Percentiles rank a stretch among this genome's conserved stretches.
phyloP scores from a whole-genome alignment of 2,888 invertebrate species.

The Hydropsyche betteni region DNA sequence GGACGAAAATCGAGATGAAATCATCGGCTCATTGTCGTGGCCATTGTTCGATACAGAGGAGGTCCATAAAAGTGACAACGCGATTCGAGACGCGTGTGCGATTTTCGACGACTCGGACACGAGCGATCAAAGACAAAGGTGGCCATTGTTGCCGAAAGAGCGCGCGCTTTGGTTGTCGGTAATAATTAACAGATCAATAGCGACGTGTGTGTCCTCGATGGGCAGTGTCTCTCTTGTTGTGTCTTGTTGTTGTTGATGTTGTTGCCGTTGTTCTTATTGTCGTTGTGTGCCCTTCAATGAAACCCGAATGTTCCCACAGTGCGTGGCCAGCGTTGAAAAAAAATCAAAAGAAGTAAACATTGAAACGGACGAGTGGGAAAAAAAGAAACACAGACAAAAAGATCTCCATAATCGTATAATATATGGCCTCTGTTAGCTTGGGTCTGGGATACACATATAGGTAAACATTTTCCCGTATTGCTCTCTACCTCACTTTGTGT shows the following conservation, averaged over 20 bases:
- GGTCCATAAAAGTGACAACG: constrained; percentile 31
- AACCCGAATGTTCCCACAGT: constrained; percentile 48
- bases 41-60: too few relatives aligned
- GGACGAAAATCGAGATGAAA: constrained; percentile 36
- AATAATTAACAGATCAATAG: constrained; percentile 45
- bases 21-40: constrained; percentile 13
- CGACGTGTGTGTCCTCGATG: constrained; percentile 48
- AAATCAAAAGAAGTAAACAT: constrained; percentile 45
- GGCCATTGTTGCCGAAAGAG: constrained; percentile 6
- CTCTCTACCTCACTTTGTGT: constrained; percentile 39
- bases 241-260: not conserved
- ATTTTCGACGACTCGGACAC: not conserved
- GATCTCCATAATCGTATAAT: constrained; percentile 48
- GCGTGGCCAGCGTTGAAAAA: constrained; percentile 40
- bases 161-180: not conserved
- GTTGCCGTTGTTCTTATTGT: not conserved
- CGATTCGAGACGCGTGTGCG: constrained; percentile 33
- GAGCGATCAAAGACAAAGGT: constrained; percentile 1
- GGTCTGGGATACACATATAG: constrained; percentile 34
- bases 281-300: constrained; percentile 42
- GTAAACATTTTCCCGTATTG: constrained; percentile 40
- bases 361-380: constrained; percentile 29
- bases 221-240: too few relatives aligned
- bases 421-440: constrained; percentile 44
- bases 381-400: constrained; percentile 45